A percentile compares a stretch with the other conserved stretches of the same genome.
These are phyloP conservation scores for Gobiocypris rarus DNA, from an alignment of 2,113 vertebrate genomes.

Conservation along the genomic window DNA sequence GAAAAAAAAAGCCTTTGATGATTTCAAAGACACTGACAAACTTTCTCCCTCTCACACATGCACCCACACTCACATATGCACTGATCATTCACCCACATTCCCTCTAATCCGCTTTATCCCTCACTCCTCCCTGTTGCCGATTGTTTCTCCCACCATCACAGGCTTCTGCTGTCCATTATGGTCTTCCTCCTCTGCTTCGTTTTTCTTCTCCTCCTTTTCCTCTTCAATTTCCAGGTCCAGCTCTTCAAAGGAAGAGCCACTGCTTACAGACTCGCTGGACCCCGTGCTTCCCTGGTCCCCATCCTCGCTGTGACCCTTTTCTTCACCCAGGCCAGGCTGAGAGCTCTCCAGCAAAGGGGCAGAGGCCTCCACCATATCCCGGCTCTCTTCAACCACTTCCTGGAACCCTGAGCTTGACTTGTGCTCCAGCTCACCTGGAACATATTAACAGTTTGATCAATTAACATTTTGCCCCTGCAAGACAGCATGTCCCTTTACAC, in stretches of 20 bases:
- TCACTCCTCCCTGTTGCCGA: conserved; percentile 24
- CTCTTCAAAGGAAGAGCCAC: conserved; percentile 95
- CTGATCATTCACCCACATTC: conserved; percentile 20
- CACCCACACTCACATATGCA: conserved; percentile 18
- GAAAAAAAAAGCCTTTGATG: neutral
- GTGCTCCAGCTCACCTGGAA: conserved; percentile 75
- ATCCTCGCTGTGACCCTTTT: conserved; percentile 63
- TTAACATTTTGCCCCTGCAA: neutral
- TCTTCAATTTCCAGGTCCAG: conserved; percentile 84
- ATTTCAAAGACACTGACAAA: conserved; percentile 18
- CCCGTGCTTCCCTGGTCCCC: conserved; percentile 76
- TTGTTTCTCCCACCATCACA: conserved; percentile 8
- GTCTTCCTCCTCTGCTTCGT: conserved; percentile 47
- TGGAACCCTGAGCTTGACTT: conserved; percentile 79
- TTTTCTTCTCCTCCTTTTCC: conserved; percentile 51
- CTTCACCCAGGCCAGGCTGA: conserved; percentile 69
- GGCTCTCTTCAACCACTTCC: conserved; percentile 83
- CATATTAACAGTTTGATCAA: neutral
- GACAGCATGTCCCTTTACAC: neutral
- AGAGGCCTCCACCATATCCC: conserved; percentile 81
- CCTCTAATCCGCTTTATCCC: conserved; percentile 21
- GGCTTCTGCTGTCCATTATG: conserved; percentile 27
- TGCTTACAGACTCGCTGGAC: conserved; percentile 87
- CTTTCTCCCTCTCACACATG: conserved; percentile 15
- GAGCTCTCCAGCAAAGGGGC: conserved; percentile 77